Evolutionary conservation across 2,113 vertebrate species (phyloP).

Genomic region (Hymenochirus boettgeri): DNA sequence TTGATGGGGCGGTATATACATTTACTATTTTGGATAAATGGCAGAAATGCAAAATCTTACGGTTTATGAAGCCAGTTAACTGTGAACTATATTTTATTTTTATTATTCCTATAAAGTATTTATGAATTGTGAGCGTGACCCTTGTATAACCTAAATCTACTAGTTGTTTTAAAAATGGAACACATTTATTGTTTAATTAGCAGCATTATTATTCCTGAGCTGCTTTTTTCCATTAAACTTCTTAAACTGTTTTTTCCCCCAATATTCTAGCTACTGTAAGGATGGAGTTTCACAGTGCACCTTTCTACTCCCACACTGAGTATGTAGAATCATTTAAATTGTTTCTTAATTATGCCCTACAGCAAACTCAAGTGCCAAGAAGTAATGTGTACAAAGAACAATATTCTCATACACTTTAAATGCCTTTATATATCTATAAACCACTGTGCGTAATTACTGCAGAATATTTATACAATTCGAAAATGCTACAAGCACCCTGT

Average conservation of each 20-base stretch:
- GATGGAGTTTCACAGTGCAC: not conserved
- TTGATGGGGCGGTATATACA: too few species aligned
- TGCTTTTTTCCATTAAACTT: not conserved
- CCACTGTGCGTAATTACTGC: constrained; percentile 3
- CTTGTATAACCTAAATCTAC: too few species aligned
- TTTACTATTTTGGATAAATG: too few species aligned
- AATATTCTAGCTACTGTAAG: constrained; percentile 1
- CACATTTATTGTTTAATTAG: not conserved
- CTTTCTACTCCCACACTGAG: not conserved
- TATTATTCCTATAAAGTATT: too few species aligned
- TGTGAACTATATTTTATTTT: too few species aligned
- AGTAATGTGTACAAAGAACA: not conserved
- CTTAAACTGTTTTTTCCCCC: not conserved
- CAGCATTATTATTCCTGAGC: too few species aligned
- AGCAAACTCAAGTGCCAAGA: constrained; percentile 13
- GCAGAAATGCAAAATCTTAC: too few species aligned
- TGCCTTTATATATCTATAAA: not conserved
- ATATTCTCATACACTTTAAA: constrained; percentile 4
- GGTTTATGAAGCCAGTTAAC: too few species aligned
- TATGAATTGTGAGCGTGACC: too few species aligned
- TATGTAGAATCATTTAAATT: constrained; percentile 12
- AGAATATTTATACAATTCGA: not conserved
- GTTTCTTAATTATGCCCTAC: constrained; percentile 22
- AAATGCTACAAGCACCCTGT: not conserved
- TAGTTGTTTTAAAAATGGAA: not conserved